Conservation (phyloP, 2,113 vertebrate genomes). For the Gallinago undulata region DNA sequence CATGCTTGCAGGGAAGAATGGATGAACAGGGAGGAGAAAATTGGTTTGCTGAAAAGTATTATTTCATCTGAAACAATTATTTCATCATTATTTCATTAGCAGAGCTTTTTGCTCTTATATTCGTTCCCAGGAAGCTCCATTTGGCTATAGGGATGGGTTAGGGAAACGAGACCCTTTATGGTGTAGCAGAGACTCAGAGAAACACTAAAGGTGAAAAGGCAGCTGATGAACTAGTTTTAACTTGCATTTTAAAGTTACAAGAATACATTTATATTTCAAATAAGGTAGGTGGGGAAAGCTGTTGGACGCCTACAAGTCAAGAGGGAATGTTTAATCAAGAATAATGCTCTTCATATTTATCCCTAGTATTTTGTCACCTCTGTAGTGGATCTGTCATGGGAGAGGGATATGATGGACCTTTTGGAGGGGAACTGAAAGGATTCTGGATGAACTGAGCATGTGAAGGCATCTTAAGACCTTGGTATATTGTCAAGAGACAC, state of each 20-base stretch:
- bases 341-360: background rate
- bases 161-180: background rate
- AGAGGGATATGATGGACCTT: background rate
- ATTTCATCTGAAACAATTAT: background rate
- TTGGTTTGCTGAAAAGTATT: background rate
- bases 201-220: background rate
- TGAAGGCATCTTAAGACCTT: background rate
- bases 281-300: background rate
- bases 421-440: background rate
- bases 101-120: background rate
- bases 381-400: background rate
- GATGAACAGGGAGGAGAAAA: background rate
- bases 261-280: background rate
- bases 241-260: background rate
- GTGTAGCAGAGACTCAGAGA: background rate
- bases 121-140: background rate
- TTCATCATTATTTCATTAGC: background rate
- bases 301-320: background rate
- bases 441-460: background rate
- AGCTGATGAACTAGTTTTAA: background rate
- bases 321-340: background rate
- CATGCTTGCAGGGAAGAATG: background rate
- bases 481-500: background rate
- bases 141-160: background rate
- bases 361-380: background rate